These are phyloP conservation scores for Eudemis profundana DNA, from an alignment of 2,888 invertebrate genomes.

Conservation along the genomic window DNA sequence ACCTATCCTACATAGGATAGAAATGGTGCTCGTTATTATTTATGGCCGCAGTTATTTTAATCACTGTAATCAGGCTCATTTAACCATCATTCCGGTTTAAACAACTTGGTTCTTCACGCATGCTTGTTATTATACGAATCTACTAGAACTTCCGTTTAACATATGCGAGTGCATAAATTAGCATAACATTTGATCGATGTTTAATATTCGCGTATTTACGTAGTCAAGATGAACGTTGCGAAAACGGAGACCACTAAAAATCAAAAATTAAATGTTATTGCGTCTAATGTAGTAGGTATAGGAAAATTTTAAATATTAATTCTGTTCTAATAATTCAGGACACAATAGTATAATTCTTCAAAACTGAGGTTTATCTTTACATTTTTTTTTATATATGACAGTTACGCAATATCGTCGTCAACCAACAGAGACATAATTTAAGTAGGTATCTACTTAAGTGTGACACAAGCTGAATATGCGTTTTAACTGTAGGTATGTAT, in stretches of 20 bases:
- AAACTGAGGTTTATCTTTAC: too few species aligned
- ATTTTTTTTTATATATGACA: too few species aligned
- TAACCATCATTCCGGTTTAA: slow-evolving; percentile 1
- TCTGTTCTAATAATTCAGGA: too few species aligned
- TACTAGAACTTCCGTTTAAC: slow-evolving; percentile 33
- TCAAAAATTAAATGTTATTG: too few species aligned
- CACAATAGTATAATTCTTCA: too few species aligned
- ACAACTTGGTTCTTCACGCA: background rate
- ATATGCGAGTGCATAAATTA: slow-evolving; percentile 25
- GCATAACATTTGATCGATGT: slow-evolving; percentile 15
- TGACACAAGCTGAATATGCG: background rate
- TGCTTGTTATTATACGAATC: slow-evolving; percentile 21
- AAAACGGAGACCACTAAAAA: too few species aligned
- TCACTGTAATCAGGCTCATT: background rate
- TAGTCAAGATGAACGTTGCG: too few species aligned
- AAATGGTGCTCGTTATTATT: background rate
- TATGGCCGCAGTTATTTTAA: background rate
- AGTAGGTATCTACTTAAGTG: background rate
- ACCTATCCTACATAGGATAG: background rate
- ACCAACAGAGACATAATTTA: too few species aligned
- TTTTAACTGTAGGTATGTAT: background rate
- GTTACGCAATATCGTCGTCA: too few species aligned
- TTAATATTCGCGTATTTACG: slow-evolving; percentile 15
- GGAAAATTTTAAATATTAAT: too few species aligned
- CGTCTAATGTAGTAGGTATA: too few species aligned